Conservation (phyloP, 1,140 invertebrate genomes). For the Prorops nasuta region DNA sequence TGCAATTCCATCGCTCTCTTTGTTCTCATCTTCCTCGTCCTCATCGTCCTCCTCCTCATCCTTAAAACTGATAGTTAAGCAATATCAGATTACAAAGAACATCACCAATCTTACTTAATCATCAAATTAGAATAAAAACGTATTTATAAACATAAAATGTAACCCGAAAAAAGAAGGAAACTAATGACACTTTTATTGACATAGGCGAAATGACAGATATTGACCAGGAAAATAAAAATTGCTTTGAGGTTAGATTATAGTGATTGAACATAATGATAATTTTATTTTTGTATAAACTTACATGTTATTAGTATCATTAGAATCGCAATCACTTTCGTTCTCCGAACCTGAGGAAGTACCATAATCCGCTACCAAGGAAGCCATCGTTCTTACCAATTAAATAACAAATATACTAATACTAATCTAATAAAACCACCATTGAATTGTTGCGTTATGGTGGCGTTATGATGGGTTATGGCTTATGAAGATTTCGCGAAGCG, state of each 20-base stretch:
- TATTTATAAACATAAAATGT: not conserved
- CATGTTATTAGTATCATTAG: conserved; percentile 41
- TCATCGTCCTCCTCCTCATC: conserved; percentile 33
- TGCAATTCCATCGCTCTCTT: conserved; percentile 23
- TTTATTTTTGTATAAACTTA: conserved; percentile 26
- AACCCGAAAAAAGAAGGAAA: not conserved
- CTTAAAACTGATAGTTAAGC: conserved; percentile 52
- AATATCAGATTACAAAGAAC: conserved; percentile 58
- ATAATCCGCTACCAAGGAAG: conserved; percentile 67
- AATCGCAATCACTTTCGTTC: conserved; percentile 37
- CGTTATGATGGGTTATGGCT: too few species aligned
- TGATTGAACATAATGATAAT: not conserved
- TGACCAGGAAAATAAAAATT: not conserved
- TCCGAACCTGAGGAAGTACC: conserved; percentile 55
- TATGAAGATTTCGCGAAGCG: too few species aligned
- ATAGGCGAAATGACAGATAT: not conserved
- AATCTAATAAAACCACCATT: conserved; percentile 32
- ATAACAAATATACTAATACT: conserved; percentile 29
- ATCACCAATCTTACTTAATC: conserved; percentile 22
- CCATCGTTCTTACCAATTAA: conserved; percentile 50
- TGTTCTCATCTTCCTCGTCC: conserved; percentile 20
- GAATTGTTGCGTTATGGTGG: conserved; percentile 10
- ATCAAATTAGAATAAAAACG: not conserved
- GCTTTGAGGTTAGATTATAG: not conserved
- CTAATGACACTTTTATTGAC: too few species aligned